Evolutionary conservation across 2,113 vertebrate genomes (phyloP), one percentile per base, ranked within the genome.

Genomic region (Dicaeum eximium): DNA sequence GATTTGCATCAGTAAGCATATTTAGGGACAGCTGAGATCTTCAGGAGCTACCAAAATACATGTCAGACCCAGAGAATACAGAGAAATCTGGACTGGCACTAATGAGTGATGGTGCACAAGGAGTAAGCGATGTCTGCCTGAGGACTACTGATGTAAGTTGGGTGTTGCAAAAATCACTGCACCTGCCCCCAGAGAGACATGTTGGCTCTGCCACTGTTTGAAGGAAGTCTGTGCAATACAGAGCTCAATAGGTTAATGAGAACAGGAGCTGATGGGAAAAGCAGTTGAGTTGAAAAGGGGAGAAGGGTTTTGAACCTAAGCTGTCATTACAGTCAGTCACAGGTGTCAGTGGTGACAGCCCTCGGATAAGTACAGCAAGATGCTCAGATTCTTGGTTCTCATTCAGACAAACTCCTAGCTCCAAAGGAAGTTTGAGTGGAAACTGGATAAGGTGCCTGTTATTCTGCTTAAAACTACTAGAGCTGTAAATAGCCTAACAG

Each of bases 371-470:
- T 10, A 74, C 14, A 73, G 18, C 15, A 33, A 90, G 82, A 83
- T 64, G 51, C 25, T 78, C 72, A 35, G 37, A 47, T 71, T 54
- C 79, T 88, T 95, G 96, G 72, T 80, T 93, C 67, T 80, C 56
- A 40, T 80, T 90, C 71, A 89, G 40, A 79, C 64, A 54, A 85
- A 82, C 15, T 73, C 51, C 77, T 90, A 64, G 28, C 47, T 88
- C 57, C 85, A 86, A 54, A 92, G 56, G n/a, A 92, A 71, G 44
- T 40, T 88, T 35, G 85, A 88, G 25, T 92, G 75, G 88, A 88
- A 96, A 94, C 17, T 69, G 90, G 92, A 83, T 95, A 94, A 96
- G 67, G n/a, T 86, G 65, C 60, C 61, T 66, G 48, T 51, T 88
- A 47, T 64, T 93, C 64, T 40, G 14, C 38, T 67, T 79, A 64